phyloP scores from a whole-genome alignment of 2,113 vertebrate genomes.

The Pavo muticus region DNA sequence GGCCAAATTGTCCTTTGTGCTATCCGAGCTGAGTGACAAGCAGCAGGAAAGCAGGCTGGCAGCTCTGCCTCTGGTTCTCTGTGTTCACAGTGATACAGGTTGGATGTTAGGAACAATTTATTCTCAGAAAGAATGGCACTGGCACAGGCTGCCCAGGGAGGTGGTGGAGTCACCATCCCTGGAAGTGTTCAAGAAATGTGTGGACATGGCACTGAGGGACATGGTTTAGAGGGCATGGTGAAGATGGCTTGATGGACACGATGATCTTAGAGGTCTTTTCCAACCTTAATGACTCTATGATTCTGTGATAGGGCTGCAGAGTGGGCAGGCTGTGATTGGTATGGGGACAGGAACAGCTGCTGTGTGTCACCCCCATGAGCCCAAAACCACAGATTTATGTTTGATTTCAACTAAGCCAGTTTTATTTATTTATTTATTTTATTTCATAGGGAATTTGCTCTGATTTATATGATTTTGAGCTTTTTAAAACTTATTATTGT shows the following conservation, averaged over 20 bases:
- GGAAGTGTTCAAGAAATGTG: too few species aligned
- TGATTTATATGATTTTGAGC: not conserved
- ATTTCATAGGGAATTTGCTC: not conserved
- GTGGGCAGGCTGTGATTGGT: not conserved
- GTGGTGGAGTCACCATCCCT: too few species aligned
- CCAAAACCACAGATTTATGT: not conserved
- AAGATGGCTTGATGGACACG: too few species aligned
- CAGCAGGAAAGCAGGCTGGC: not conserved
- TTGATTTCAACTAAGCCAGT: not conserved
- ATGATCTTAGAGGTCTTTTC: too few species aligned
- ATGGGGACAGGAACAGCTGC: not conserved
- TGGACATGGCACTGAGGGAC: too few species aligned
- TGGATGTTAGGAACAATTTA: too few species aligned
- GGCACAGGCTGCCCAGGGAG: too few species aligned
- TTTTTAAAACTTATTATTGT: slow-evolving; percentile 10
- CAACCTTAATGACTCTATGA: too few species aligned
- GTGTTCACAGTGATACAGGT: not conserved
- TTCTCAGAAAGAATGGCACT: too few species aligned
- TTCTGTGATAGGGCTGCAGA: not conserved
- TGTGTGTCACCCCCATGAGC: not conserved
- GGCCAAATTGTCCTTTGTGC: not conserved
- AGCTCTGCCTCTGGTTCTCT: not conserved
- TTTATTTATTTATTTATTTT: not conserved
- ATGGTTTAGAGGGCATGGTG: too few species aligned
- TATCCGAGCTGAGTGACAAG: not conserved